Percentiles rank a stretch among this genome's conserved stretches.
phyloP scores from a whole-genome alignment of 2,888 invertebrate genomes.

The Lysandra bellargus region DNA sequence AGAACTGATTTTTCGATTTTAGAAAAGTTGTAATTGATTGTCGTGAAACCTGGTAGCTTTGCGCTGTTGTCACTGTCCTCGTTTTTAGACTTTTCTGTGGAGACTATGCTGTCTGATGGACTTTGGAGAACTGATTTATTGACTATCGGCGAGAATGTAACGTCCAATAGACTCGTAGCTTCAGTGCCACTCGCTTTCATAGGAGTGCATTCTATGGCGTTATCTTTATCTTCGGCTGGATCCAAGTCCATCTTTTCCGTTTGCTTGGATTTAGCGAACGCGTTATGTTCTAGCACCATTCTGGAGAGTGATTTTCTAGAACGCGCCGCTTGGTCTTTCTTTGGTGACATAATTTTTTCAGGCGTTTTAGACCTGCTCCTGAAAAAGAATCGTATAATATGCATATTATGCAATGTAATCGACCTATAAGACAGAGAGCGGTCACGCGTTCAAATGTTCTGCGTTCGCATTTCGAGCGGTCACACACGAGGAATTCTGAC shows the following conservation, averaged over 20 bases:
- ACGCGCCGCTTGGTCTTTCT: conserved; percentile 54
- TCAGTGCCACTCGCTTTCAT: conserved; percentile 59
- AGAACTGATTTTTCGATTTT: conserved; percentile 57
- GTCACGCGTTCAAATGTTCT: too few relatives aligned
- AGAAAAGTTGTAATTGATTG: conserved; percentile 53
- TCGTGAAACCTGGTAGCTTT: conserved; percentile 57
- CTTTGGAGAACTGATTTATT: conserved; percentile 68
- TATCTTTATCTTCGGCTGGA: conserved; percentile 48
- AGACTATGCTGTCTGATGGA: conserved; percentile 55
- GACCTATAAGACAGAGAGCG: too few relatives aligned
- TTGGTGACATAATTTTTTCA: conserved; percentile 66
- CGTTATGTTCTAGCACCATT: conserved; percentile 69
- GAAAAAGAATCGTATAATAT: conserved; percentile 4
- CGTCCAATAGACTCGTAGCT: conserved; percentile 57
- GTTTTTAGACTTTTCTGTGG: conserved; percentile 49
- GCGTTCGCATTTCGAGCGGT: too few relatives aligned
- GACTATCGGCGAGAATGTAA: conserved; percentile 68
- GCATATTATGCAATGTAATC: background rate
- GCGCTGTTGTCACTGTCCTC: conserved; percentile 43
- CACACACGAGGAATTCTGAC: too few relatives aligned
- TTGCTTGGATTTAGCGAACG: conserved; percentile 65
- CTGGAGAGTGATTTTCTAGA: conserved; percentile 66
- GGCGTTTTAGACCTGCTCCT: conserved; percentile 72
- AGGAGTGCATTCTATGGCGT: conserved; percentile 63
- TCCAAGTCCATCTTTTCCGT: conserved; percentile 52